Evolutionary conservation across 2,797 vertebrate species (phyloP).

Genomic region (Acanthurus tractus): DNA sequence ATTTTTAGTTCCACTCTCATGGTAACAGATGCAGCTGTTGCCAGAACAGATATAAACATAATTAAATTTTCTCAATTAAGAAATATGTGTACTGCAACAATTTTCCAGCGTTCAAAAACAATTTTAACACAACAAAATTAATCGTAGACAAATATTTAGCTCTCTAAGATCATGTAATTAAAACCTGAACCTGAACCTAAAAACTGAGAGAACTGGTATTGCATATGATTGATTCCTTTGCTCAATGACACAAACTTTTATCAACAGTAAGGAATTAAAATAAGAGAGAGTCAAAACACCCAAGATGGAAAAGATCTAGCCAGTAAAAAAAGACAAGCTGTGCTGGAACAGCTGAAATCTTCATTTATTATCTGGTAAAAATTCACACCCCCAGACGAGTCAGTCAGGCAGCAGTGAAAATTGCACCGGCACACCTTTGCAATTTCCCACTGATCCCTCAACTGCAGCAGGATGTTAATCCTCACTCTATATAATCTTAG

Average conservation of each 20-base stretch:
- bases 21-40: background rate
- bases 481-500: constrained; percentile 41
- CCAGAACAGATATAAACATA: background rate
- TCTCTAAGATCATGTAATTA: too few species aligned
- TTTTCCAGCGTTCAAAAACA: too few species aligned
- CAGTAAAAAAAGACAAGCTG: background rate
- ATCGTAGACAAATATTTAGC: too few species aligned
- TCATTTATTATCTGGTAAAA: constrained; percentile 20
- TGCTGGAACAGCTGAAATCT: background rate
- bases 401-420: constrained; percentile 18
- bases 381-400: constrained; percentile 48
- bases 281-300: background rate
- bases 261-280: too few species aligned
- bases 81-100: too few species aligned
- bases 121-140: too few species aligned
- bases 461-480: constrained; percentile 65
- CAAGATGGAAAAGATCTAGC: background rate
- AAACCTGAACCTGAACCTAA: too few species aligned
- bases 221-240: too few species aligned
- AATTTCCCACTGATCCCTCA: constrained; percentile 58
- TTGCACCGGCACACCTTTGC: constrained; percentile 51
- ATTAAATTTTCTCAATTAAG: background rate
- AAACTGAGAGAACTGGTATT: too few species aligned
- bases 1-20: background rate
- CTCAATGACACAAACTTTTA: too few species aligned